These are phyloP conservation scores for Antitype chi DNA, from an alignment of 2,888 invertebrate genomes.

Conservation along the genomic window DNA sequence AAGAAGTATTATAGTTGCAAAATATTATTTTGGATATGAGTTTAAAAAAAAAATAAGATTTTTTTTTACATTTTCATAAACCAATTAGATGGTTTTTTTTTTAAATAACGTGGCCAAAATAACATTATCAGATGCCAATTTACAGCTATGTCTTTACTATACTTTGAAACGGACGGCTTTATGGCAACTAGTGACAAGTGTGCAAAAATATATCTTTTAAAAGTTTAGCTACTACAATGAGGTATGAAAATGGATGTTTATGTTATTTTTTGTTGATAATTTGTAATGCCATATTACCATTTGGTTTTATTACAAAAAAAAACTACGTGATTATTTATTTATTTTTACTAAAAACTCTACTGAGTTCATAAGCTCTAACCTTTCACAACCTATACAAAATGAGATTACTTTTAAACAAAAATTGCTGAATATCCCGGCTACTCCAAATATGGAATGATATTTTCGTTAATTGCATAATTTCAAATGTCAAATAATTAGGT, in stretches of 20 bases:
- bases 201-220: slow-evolving; percentile 80
- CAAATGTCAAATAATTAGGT: slow-evolving; percentile 52
- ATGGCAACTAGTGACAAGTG: slow-evolving; percentile 63
- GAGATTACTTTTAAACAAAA: slow-evolving; percentile 83
- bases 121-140: slow-evolving; percentile 43
- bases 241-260: slow-evolving; percentile 78
- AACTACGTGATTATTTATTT: slow-evolving; percentile 33
- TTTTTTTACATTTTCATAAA: neutral
- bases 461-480: slow-evolving; percentile 75
- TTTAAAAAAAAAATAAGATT: too few relatives aligned
- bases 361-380: slow-evolving; percentile 76
- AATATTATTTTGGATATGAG: slow-evolving; percentile 36
- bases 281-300: slow-evolving; percentile 56
- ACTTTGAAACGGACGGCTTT: slow-evolving; percentile 72
- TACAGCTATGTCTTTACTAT: slow-evolving; percentile 60
- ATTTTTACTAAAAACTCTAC: slow-evolving; percentile 60
- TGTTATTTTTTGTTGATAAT: slow-evolving; percentile 49
- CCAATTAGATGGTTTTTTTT: neutral
- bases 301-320: slow-evolving; percentile 19
- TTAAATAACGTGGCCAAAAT: slow-evolving; percentile 29
- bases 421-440: slow-evolving; percentile 84
- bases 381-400: slow-evolving; percentile 83
- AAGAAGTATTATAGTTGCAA: slow-evolving; percentile 70
- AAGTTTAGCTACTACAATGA: slow-evolving; percentile 73
- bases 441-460: slow-evolving; percentile 76